A percentile compares a stretch with the other conserved stretches of the same genome.
Evolutionary conservation across 1,140 invertebrate genomes (phyloP).

Genomic region (Aphaenogaster floridana): DNA sequence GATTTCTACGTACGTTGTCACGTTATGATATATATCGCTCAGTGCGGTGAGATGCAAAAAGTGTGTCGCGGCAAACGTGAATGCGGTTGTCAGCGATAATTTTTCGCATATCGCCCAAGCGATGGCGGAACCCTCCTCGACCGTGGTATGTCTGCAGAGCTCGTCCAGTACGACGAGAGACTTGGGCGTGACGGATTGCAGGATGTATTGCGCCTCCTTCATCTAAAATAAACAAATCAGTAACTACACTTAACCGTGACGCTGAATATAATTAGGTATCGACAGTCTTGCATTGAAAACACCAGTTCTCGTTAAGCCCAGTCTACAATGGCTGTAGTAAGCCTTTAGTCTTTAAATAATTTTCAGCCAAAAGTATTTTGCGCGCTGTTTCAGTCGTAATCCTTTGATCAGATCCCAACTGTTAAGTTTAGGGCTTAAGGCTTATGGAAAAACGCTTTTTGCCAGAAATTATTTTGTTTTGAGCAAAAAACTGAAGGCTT

Average conservation of each 20-base stretch:
- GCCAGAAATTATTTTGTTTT: too few species aligned
- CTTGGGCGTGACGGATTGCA: constrained; percentile 90
- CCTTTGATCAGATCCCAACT: too few species aligned
- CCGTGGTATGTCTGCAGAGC: constrained; percentile 92
- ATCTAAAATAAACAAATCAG: constrained; percentile 88
- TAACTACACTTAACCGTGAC: neutral
- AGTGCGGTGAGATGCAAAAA: constrained; percentile 92
- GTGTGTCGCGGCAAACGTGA: constrained; percentile 95
- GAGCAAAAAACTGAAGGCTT: too few species aligned
- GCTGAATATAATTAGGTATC: constrained; percentile 14
- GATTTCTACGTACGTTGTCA: constrained; percentile 90
- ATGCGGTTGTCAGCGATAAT: constrained; percentile 90
- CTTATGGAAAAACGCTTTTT: too few species aligned
- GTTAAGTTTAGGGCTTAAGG: too few species aligned
- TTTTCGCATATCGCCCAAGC: constrained; percentile 94
- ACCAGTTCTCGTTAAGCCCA: neutral
- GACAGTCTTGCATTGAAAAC: neutral
- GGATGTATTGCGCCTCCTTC: constrained; percentile 93
- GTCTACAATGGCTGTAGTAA: too few species aligned
- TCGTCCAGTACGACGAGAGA: constrained; percentile 96
- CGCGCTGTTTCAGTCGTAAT: too few species aligned
- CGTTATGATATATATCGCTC: constrained; percentile 91
- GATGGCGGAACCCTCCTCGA: constrained; percentile 94
- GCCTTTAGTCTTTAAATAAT: too few species aligned
- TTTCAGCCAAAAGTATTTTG: too few species aligned